These are phyloP conservation scores for Syrista parreyssii DNA, from an alignment of 2,888 invertebrate species.

Conservation along the genomic window DNA sequence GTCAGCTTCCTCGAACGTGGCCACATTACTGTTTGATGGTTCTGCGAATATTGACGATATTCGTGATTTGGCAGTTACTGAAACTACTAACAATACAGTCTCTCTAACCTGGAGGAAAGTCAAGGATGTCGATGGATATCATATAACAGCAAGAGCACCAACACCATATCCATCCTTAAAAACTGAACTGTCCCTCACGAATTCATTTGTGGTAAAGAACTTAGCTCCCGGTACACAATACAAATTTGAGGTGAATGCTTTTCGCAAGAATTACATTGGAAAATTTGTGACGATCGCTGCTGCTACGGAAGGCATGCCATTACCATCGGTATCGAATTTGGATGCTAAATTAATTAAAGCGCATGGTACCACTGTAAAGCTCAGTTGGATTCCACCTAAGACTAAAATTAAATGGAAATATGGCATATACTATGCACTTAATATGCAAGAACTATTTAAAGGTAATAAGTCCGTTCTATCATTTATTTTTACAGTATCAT, in stretches of 20 bases:
- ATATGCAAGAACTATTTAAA: constrained; percentile 70
- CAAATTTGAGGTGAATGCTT: constrained; percentile 74
- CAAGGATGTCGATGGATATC: constrained; percentile 72
- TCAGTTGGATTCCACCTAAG: constrained; percentile 76
- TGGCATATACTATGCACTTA: constrained; percentile 78
- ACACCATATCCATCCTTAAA: constrained; percentile 70
- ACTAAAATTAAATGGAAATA: constrained; percentile 73
- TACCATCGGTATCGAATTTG: constrained; percentile 68
- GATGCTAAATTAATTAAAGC: constrained; percentile 69
- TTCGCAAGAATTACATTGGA: constrained; percentile 71
- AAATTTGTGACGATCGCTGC: constrained; percentile 67
- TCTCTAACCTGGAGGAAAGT: constrained; percentile 73
- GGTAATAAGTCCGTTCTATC: constrained; percentile 68
- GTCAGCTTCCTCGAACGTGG: constrained; percentile 73
- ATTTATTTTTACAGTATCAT: constrained; percentile 16
- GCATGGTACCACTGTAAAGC: constrained; percentile 72
- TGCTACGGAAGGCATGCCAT: constrained; percentile 67
- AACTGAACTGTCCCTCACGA: constrained; percentile 64
- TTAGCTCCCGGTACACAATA: constrained; percentile 68
- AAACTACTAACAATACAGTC: constrained; percentile 69
- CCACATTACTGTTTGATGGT: constrained; percentile 73
- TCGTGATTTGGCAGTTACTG: constrained; percentile 68
- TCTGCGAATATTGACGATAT: constrained; percentile 74
- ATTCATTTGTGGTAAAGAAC: constrained; percentile 59
- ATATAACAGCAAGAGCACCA: constrained; percentile 68